A percentile compares a stretch with the other conserved stretches of the same genome.
phyloP scores from a whole-genome alignment of 2,888 invertebrate genomes.

The Oxystoma pomonae region DNA sequence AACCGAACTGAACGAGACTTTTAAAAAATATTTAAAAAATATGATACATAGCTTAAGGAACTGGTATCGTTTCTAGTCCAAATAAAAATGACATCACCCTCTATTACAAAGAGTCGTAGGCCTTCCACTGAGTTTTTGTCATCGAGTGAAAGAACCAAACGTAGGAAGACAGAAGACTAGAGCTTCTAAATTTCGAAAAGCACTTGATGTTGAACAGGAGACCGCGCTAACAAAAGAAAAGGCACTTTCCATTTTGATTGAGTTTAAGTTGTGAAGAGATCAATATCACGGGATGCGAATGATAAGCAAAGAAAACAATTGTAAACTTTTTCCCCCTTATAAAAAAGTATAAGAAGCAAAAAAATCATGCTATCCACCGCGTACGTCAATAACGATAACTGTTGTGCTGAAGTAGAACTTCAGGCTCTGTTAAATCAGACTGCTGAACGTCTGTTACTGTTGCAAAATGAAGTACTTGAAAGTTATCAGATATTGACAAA shows the following conservation, averaged over 20 bases:
- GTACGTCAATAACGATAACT: not conserved
- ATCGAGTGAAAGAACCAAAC: not conserved
- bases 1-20: not conserved
- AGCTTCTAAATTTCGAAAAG: constrained; percentile 9
- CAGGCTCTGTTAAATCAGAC: not conserved
- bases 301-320: not conserved
- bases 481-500: not conserved
- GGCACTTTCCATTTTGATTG: constrained; percentile 8
- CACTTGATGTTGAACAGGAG: not conserved
- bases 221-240: constrained; percentile 5
- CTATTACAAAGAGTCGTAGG: not conserved
- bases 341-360: constrained; percentile 8
- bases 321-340: constrained; percentile 3
- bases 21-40: not conserved
- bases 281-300: constrained; percentile 6
- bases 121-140: not conserved
- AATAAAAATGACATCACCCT: not conserved
- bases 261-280: constrained; percentile 1
- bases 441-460: not conserved
- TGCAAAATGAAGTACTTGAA: not conserved
- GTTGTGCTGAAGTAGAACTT: constrained; percentile 1
- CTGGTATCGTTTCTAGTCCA: not conserved
- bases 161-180: not conserved
- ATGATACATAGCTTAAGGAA: not conserved
- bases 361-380: constrained; percentile 6